Base-by-base conservation (phyloP, 2,888 invertebrate species). In the Drosophila anomalata region DNA sequence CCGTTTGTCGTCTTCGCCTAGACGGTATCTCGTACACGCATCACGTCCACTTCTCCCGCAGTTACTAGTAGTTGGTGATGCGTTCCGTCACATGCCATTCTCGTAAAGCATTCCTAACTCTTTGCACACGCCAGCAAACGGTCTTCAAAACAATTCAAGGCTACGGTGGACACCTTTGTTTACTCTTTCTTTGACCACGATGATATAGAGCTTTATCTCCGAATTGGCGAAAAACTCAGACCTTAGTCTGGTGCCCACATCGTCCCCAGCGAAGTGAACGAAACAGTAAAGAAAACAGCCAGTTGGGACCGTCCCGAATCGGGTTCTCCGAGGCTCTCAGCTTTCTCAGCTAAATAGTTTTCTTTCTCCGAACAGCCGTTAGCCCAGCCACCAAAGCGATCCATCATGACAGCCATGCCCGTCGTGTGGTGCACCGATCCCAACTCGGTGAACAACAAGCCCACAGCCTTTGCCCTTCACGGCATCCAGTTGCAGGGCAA, bases 391-490 rank as follows among this genome's bases (percentile, higher is more conserved):
- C 17, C 31, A 3, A 12, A 9, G 8, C 60, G 9, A 39, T 44
- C 47, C 77, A 89, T 46, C 67, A 92, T 91, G 92, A 86, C 92
- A 72, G 88, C 91, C 73, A 92, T 91, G 90, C 92, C 92, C 39
- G 92, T 92, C 54, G 92, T 92, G 54, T 92, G 92, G 92, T 92
- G 92, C 73, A 90, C 91, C 72, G 91, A 92, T 86, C 91, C 92
- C 39, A 92, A 92, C 77, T 92, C 92, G 87, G 90, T 90, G 50
- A 92, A 90, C 78, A 91, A 91, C 65, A 91, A 92, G 67, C 92
- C 92, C 20, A 90, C 90, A 31, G 92, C 92, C 51, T 92, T 92
- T 73, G 91, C 92, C 42, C 78, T 92, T 39, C 92, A 92, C 61
- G 92, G 92, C 60, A 92, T 92, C 26, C 92, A 92, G 68, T 75